These are phyloP conservation scores for Pachypeltis micranthus DNA, from an alignment of 1,140 invertebrate genomes.

Conservation along the genomic window DNA sequence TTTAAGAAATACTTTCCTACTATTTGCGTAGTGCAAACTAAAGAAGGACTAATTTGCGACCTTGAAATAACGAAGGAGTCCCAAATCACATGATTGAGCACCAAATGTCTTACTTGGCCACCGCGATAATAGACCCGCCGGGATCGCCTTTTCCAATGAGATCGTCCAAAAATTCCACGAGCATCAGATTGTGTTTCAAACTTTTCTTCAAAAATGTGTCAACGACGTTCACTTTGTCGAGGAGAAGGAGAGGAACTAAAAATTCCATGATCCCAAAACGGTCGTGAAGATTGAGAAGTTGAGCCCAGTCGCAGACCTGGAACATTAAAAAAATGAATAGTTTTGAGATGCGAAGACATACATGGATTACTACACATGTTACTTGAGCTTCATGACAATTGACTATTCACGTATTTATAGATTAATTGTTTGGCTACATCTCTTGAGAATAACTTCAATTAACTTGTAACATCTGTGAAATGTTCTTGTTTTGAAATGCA, in stretches of 20 bases:
- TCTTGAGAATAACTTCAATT: too few relatives aligned
- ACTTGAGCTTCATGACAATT: too few relatives aligned
- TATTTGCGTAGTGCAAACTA: conserved; percentile 8
- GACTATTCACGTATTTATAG: too few relatives aligned
- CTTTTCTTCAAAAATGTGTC: conserved; percentile 51
- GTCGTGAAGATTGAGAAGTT: conserved; percentile 47
- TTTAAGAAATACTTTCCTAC: too few relatives aligned
- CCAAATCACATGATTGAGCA: too few relatives aligned
- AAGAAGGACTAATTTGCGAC: not conserved
- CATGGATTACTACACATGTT: too few relatives aligned
- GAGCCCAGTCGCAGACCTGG: conserved; percentile 49
- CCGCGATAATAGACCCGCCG: not conserved
- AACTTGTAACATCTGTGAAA: too few relatives aligned
- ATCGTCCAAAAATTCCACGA: conserved; percentile 50
- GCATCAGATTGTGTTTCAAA: conserved; percentile 42
- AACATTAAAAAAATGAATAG: too few relatives aligned
- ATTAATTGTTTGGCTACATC: too few relatives aligned
- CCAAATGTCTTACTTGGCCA: conserved; percentile 8
- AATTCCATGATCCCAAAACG: conserved; percentile 51
- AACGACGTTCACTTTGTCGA: conserved; percentile 53
- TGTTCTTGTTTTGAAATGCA: too few relatives aligned
- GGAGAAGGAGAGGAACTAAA: conserved; percentile 55
- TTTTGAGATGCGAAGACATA: too few relatives aligned
- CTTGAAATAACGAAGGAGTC: too few relatives aligned
- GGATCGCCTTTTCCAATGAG: conserved; percentile 27